Conservation (phyloP, 1,140 invertebrate genomes). For the Meloidogyne hapla region DNA sequence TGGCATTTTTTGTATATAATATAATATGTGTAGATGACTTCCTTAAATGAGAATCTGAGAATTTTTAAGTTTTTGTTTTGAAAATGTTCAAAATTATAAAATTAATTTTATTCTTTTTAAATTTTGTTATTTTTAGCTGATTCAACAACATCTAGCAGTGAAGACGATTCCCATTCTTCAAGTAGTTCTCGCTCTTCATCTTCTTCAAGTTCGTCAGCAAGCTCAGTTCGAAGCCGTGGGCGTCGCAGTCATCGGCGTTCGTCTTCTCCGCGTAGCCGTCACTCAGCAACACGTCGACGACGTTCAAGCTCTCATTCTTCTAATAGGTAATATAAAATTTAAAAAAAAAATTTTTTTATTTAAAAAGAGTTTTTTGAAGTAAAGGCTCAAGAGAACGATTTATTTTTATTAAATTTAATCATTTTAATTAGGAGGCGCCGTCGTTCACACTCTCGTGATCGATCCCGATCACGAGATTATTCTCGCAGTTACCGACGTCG, state of each 20-base stretch:
- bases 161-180: background rate
- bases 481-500: background rate
- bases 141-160: conserved; percentile 6
- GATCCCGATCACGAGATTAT: background rate
- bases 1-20: too few species aligned
- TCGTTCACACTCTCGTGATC: conserved; percentile 8
- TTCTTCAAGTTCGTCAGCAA: background rate
- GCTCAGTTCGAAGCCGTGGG: background rate
- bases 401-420: too few species aligned
- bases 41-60: too few species aligned
- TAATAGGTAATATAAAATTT: background rate
- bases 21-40: too few species aligned
- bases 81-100: background rate
- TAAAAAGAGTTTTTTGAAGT: background rate
- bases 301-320: background rate
- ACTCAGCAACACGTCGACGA: conserved; percentile 3
- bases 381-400: too few species aligned
- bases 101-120: background rate
- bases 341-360: background rate
- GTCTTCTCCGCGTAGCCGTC: background rate
- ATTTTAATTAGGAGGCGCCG: conserved; percentile 4
- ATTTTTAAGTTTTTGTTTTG: too few species aligned
- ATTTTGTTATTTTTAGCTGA: background rate
- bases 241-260: conserved; percentile 4
- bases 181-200: conserved; percentile 11